Evolutionary conservation across 2,797 vertebrate species (phyloP).

Genomic region (Adrianichthys oophorus): DNA sequence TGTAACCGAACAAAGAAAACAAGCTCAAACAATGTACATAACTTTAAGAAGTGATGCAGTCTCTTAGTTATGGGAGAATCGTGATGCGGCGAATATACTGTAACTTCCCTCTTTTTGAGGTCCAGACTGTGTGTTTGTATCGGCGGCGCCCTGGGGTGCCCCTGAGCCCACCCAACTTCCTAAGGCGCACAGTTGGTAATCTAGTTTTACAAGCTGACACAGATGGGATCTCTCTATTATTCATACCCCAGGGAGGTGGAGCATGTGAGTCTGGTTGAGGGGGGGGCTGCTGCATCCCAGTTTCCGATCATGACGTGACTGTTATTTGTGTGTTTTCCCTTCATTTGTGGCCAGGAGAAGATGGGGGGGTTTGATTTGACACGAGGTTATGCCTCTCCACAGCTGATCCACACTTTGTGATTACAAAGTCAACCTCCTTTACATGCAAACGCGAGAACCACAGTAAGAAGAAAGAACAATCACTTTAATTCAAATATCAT

Average conservation of each 20-base stretch:
- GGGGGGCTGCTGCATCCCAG: slow-evolving; percentile 6
- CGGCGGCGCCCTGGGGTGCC: slow-evolving; percentile 41
- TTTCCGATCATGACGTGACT: slow-evolving; percentile 20
- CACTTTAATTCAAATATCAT: slow-evolving; percentile 7
- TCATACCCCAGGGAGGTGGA: slow-evolving; percentile 52
- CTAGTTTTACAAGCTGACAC: slow-evolving; percentile 71
- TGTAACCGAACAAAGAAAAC: too few species aligned
- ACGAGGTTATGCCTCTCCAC: slow-evolving; percentile 20
- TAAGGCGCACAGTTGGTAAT: slow-evolving; percentile 75
- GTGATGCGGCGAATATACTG: too few species aligned
- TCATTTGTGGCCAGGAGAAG: slow-evolving; percentile 26
- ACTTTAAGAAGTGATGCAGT: too few species aligned
- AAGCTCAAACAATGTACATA: too few species aligned
- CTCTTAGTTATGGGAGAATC: too few species aligned
- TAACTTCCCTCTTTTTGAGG: too few species aligned
- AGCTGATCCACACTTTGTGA: slow-evolving; percentile 15
- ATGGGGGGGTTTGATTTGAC: slow-evolving; percentile 18
- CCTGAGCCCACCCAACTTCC: slow-evolving; percentile 53
- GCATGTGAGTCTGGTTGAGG: slow-evolving; percentile 34
- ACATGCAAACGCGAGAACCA: too few species aligned
- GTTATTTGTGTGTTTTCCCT: slow-evolving; percentile 12
- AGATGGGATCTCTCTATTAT: slow-evolving; percentile 74
- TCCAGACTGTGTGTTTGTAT: slow-evolving; percentile 17
- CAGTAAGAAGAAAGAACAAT: background rate
- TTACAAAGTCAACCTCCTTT: too few species aligned